Conservation (phyloP, 2,888 invertebrate genomes). For the Dendrolimus pini region DNA sequence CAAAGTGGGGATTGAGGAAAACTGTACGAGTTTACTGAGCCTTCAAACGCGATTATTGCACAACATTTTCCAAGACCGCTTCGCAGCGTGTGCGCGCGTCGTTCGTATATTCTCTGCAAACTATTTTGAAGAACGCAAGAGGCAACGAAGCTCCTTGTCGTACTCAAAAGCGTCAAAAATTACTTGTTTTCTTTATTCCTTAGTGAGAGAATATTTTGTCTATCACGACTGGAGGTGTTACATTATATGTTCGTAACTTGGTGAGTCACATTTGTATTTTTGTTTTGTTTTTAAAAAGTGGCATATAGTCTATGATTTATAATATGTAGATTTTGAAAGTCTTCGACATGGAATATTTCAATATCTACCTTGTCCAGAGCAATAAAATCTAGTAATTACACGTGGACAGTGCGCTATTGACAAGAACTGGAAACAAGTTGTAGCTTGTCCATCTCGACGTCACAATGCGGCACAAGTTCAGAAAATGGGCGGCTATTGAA, state of each 20-base stretch:
- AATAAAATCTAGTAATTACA: too few species aligned
- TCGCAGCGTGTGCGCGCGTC: conserved; percentile 40
- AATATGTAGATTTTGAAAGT: too few species aligned
- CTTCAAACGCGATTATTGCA: conserved; percentile 47
- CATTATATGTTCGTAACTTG: conserved; percentile 44
- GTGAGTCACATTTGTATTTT: conserved; percentile 20
- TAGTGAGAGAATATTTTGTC: conserved; percentile 23
- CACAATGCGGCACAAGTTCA: conserved; percentile 1
- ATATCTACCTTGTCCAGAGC: too few species aligned
- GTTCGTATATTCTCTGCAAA: conserved; percentile 6
- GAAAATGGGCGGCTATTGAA: conserved; percentile 17
- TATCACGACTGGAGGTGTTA: conserved; percentile 32
- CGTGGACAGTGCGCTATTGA: background rate
- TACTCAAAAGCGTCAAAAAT: conserved; percentile 6
- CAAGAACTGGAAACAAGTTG: conserved; percentile 2
- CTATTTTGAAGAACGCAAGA: conserved; percentile 5
- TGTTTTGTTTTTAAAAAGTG: too few species aligned
- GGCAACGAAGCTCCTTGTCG: conserved; percentile 1
- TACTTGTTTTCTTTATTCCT: conserved; percentile 20
- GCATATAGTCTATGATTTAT: too few species aligned
- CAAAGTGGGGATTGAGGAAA: conserved; percentile 56
- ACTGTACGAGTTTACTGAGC: conserved; percentile 29
- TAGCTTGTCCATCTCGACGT: conserved; percentile 11
- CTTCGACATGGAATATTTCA: too few species aligned
- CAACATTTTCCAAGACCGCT: conserved; percentile 54